Evolutionary conservation across 2,797 vertebrate genomes (phyloP).

Genomic region (Epinephelus awoara): DNA sequence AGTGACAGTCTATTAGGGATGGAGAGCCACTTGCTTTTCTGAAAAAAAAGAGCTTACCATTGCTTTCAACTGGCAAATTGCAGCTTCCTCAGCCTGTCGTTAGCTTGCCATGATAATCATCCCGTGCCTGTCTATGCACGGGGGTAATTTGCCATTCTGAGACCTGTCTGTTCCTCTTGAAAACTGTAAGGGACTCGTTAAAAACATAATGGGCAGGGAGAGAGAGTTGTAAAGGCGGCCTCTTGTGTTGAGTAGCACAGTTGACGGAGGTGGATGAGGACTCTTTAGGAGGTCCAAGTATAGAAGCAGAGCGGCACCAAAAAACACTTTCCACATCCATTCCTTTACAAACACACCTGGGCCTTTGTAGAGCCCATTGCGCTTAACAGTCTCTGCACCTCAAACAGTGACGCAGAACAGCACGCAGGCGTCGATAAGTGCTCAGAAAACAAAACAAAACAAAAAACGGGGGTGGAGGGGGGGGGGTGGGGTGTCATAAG

Average conservation of each 20-base stretch:
- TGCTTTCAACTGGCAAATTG: constrained; percentile 84
- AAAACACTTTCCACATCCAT: constrained; percentile 52
- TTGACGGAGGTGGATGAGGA: constrained; percentile 71
- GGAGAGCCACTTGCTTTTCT: constrained; percentile 73
- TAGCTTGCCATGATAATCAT: constrained; percentile 82
- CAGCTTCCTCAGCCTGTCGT: constrained; percentile 80
- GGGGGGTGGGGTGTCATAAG: constrained; percentile 41
- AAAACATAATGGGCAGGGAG: constrained; percentile 76
- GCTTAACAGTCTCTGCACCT: constrained; percentile 16
- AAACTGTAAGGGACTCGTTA: constrained; percentile 79
- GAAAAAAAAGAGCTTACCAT: constrained; percentile 56
- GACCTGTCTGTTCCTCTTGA: constrained; percentile 79
- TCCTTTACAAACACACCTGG: constrained; percentile 77
- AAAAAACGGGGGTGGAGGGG: no score
- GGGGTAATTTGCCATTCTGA: constrained; percentile 84
- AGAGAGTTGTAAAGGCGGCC: constrained; percentile 69
- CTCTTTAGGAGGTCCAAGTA: constrained; percentile 72
- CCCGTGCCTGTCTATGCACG: constrained; percentile 68
- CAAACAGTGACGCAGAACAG: constrained; percentile 7
- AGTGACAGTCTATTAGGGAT: constrained; percentile 74
- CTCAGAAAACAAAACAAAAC: constrained; percentile 27
- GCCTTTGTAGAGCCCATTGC: constrained; percentile 58
- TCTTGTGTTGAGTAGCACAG: constrained; percentile 71
- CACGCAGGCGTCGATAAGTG: constrained; percentile 4
- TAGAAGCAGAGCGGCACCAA: constrained; percentile 54